phyloP scores from a whole-genome alignment of 2,888 invertebrate species.

The Drosophila yooni region DNA sequence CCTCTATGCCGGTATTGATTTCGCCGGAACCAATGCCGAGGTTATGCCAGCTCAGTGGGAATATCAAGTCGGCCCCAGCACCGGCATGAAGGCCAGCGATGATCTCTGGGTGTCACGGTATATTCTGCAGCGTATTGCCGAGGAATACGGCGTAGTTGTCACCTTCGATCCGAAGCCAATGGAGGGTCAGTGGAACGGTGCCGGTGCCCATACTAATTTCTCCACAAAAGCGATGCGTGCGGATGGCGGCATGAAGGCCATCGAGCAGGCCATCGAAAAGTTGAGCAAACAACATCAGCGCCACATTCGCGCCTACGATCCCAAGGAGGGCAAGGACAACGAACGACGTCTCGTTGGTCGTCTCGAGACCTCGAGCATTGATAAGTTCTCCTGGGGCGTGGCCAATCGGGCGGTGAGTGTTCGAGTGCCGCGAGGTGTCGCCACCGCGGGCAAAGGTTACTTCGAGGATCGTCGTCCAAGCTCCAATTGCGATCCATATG shows the following conservation, averaged over 20 bases:
- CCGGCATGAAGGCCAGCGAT: slow-evolving; percentile 87
- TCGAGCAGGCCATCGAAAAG: slow-evolving; percentile 91
- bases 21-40: slow-evolving; percentile 93
- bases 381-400: slow-evolving; percentile 89
- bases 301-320: slow-evolving; percentile 93
- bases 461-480: slow-evolving; percentile 92
- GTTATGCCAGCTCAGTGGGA: slow-evolving; percentile 93
- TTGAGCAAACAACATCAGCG: slow-evolving; percentile 89
- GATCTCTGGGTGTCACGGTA: slow-evolving; percentile 88
- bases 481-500: slow-evolving; percentile 90
- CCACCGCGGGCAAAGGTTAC: slow-evolving; percentile 90
- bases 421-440: slow-evolving; percentile 90
- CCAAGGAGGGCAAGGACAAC: slow-evolving; percentile 91
- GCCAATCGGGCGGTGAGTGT: slow-evolving; percentile 90
- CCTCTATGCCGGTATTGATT: slow-evolving; percentile 91
- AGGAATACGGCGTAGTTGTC: slow-evolving; percentile 87
- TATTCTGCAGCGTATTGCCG: slow-evolving; percentile 87
- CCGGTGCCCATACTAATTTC: slow-evolving; percentile 97
- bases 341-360: slow-evolving; percentile 90
- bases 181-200: slow-evolving; percentile 95
- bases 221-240: slow-evolving; percentile 94
- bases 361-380: slow-evolving; percentile 90
- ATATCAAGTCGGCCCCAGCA: slow-evolving; percentile 88
- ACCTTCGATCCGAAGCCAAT: slow-evolving; percentile 88
- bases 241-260: slow-evolving; percentile 88